Evolutionary conservation across 1,140 invertebrate genomes (phyloP), one percentile per base, ranked within the genome.

Genomic region (Drosophila pandora): DNA sequence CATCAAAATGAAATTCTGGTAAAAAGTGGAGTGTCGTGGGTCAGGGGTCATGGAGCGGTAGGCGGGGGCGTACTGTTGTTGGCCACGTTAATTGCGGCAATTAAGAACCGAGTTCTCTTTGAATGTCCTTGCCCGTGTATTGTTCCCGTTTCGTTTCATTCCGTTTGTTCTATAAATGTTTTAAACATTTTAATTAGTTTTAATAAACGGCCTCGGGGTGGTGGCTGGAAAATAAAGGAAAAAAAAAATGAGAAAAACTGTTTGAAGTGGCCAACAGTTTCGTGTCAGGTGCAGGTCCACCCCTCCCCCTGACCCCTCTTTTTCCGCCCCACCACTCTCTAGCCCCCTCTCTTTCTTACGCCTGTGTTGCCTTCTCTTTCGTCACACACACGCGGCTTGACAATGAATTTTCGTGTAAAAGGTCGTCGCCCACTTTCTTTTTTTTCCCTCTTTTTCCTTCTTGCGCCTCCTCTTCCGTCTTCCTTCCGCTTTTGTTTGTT

Each of bases 141-240:
- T 62, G 59, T 62, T 53, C 17, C 7, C 23, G 10, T 45, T 39
- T 43, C 71, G 37, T 65, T 63, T 49, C 68, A 61, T 73, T 73
- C 69, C 71, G 71, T 75, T 75, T 75, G 70, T 75, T 75, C 71
- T 75, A 75, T 75, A 74, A 75, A 75, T 75, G 71, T 75, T 75
- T 75, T 75, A 75, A 75, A 75, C 71, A 75, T 75, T 75, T 75
- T 75, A 75, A 75, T 75, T 75, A 75, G 71, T 75, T 75, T 75
- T 75, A 75, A 74, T 75, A 75, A 75, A 75, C 71, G 70, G 60
- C 48, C 64, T 13, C 48, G 48, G 54, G 25, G 32, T n/a, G 3
- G 21, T 41, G 30, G 59, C 22, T 53, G 41, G 23, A 17, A 32
- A 54, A 65, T 37, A 47, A 6, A 3, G 17, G 8, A 13, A 17